Conservation (phyloP, 2,888 invertebrate genomes). For the Ornithoptera priamus region DNA sequence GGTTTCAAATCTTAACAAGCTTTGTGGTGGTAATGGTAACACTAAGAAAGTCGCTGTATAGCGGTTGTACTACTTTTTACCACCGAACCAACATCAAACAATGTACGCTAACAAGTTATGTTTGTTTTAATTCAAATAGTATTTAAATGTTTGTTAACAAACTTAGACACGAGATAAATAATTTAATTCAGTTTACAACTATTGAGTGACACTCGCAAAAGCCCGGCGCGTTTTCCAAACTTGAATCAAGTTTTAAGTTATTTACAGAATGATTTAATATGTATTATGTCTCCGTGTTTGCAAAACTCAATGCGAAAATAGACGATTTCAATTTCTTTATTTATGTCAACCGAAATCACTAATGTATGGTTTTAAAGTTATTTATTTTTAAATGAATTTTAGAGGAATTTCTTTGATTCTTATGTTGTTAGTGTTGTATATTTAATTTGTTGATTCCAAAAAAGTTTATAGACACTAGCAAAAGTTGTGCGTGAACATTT, state of each 20-base stretch:
- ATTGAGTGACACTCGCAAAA: neutral
- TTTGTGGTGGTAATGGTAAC: neutral
- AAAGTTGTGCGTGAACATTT: too few relatives aligned
- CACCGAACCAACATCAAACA: neutral
- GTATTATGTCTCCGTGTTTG: neutral
- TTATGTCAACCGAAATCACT: neutral
- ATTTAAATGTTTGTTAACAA: neutral
- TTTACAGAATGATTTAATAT: slow-evolving; percentile 1
- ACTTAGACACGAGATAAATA: slow-evolving; percentile 5
- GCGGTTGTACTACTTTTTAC: neutral
- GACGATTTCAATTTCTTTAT: neutral
- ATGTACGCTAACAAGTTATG: neutral
- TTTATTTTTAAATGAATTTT: too few relatives aligned
- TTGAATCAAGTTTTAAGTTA: neutral
- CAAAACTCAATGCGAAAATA: neutral
- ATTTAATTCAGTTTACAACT: neutral
- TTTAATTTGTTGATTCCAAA: too few relatives aligned
- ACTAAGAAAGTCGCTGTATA: neutral
- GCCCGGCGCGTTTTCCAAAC: neutral
- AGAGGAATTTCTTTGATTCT: too few relatives aligned
- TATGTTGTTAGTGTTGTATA: too few relatives aligned
- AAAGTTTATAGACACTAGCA: too few relatives aligned
- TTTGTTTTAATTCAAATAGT: neutral
- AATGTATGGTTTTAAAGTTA: too few relatives aligned
- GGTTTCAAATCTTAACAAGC: neutral